phyloP scores from a whole-genome alignment of 2,113 vertebrate species.

The Tympanuchus pallidicinctus region DNA sequence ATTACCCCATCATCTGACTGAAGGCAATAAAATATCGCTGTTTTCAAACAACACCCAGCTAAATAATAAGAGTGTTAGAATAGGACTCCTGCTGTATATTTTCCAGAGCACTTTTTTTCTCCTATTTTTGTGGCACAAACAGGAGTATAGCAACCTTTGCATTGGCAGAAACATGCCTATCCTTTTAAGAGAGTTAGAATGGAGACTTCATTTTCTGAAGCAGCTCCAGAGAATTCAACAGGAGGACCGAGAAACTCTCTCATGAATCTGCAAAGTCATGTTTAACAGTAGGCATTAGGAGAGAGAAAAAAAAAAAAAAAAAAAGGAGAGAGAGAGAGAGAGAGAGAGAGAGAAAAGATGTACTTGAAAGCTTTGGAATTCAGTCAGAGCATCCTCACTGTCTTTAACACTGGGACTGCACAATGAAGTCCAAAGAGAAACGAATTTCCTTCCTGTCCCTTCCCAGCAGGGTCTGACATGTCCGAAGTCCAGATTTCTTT shows the following conservation, averaged over 20 bases:
- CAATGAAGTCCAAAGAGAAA: not conserved
- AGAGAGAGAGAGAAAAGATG: not conserved
- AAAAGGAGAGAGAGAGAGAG: not conserved
- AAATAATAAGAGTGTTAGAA: not conserved
- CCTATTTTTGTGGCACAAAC: not conserved
- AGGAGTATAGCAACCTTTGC: not conserved
- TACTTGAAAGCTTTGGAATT: not conserved
- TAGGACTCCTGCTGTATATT: not conserved
- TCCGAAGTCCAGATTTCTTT: not conserved
- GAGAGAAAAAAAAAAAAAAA: not conserved
- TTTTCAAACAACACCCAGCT: not conserved
- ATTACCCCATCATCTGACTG: not conserved
- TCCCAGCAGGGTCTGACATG: not conserved
- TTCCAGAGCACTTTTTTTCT: not conserved
- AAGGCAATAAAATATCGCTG: not conserved
- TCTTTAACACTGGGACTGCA: not conserved
- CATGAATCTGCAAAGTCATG: not conserved
- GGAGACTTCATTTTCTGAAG: not conserved
- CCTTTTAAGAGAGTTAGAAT: not conserved
- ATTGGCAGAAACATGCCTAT: not conserved
- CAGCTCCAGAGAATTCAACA: not conserved
- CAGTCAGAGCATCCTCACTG: not conserved
- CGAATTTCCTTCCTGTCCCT: not conserved
- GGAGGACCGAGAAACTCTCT: not conserved
- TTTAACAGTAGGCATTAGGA: not conserved